Base-by-base conservation (phyloP, 2,888 invertebrate genomes). In the Caenorhabditis auriculariae region DNA sequence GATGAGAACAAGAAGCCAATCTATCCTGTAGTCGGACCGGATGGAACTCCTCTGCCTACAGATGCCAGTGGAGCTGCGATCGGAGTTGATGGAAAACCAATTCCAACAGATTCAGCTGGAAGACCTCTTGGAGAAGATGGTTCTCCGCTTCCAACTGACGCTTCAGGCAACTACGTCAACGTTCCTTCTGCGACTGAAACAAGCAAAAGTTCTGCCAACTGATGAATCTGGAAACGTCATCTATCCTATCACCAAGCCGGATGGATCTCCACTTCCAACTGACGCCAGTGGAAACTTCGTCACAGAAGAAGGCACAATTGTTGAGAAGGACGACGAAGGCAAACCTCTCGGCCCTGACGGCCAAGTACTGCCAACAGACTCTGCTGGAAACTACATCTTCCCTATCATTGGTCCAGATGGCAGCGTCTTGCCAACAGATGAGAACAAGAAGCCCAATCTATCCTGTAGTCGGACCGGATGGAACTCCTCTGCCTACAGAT, bases 71-170 rank as follows among this genome's bases (percentile, higher is more conserved):
- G 42, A n/a, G 21, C 12, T 12, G 15, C 44, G 3, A 27, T 61
- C 23, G 61, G 44, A 19, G 44, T 54, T 12, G 51, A 54, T 15
- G 51, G 50, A 38, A 43, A 51, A 17, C 50, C 49, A 4, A 24
- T 55, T 3, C 43, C 49, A 12, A 55, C 49, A 5, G 27, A 51
- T n/a, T 5, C 39, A 27, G 26, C 52, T 28, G 35, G 55, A 29
- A 24, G 24, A 19, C 47, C 41, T 9, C 54, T 66, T 35, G 54
- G 49, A 6, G 26, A 50, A 15, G 51, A 61, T 26, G 60, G 60
- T 21, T 28, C 46, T 0, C 58, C 69, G 19, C 39, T 66, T 44
- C 64, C 61, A 24, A 71, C 44, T 23, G 44, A 44, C 17, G 44
- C 44, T 23, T 15, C 9, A 9, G 44, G 44, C 27, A 44, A 24